Conservation (phyloP, 2,113 vertebrate genomes). For the Alaudala cheleensis region DNA sequence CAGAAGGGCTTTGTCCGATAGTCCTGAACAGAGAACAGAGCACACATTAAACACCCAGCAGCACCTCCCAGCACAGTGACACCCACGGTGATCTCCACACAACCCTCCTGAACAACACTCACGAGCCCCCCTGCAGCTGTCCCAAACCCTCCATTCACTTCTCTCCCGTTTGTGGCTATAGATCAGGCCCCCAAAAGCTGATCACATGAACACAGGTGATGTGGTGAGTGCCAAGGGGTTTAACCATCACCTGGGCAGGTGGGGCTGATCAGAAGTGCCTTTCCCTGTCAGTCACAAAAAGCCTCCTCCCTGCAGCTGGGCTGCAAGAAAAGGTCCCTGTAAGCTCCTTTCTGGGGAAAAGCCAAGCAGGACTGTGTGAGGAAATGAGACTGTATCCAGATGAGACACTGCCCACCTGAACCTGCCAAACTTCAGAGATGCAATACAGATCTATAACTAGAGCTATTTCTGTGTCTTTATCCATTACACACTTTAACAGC, state of each 20-base stretch:
- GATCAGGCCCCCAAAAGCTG: neutral
- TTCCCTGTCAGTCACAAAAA: neutral
- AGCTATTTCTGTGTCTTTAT: neutral
- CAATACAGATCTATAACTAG: rapidly evolving
- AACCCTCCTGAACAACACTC: neutral
- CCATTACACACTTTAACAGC: neutral
- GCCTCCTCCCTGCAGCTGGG: neutral
- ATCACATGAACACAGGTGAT: neutral
- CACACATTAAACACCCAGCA: conserved; percentile 13
- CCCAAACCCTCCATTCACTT: neutral
- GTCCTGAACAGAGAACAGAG: conserved; percentile 79
- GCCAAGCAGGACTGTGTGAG: neutral
- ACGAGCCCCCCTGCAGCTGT: neutral
- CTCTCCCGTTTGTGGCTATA: neutral
- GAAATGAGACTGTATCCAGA: neutral
- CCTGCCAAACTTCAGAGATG: neutral
- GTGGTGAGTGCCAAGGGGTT: neutral
- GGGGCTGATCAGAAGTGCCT: neutral
- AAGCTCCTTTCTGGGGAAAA: neutral
- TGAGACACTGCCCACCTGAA: neutral
- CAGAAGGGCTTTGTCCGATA: conserved; percentile 99
- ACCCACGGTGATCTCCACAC: neutral
- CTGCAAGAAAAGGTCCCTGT: neutral
- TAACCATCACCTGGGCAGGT: neutral
- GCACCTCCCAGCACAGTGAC: neutral